Percentiles rank a stretch among this genome's conserved stretches.
These are phyloP conservation scores for Synanceia verrucosa DNA, from an alignment of 2,797 vertebrate genomes.

Conservation along the genomic window DNA sequence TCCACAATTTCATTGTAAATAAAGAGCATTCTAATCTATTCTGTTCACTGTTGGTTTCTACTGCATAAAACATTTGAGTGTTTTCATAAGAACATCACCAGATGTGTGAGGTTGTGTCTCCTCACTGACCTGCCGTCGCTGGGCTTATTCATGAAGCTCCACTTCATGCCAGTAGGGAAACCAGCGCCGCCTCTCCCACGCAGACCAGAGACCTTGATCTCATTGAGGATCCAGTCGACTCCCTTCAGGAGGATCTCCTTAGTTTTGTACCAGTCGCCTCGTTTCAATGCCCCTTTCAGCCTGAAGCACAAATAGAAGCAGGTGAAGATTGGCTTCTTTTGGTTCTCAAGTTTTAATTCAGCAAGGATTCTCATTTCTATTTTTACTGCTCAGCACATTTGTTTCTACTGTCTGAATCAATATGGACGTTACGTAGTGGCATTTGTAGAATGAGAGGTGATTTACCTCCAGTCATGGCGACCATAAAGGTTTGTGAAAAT, in stretches of 20 bases:
- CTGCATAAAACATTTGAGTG: neutral
- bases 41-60: neutral
- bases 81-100: neutral
- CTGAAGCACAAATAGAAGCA: slow-evolving; percentile 67
- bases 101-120: neutral
- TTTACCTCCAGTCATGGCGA: slow-evolving; percentile 95
- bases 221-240: slow-evolving; percentile 94
- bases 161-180: slow-evolving; percentile 97
- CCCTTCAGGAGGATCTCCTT: slow-evolving; percentile 97
- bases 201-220: slow-evolving; percentile 92
- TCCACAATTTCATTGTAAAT: too few species aligned
- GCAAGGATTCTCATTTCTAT: neutral
- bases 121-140: slow-evolving; percentile 90
- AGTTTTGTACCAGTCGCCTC: slow-evolving; percentile 97
- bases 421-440: neutral
- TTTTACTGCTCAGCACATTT: neutral
- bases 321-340: neutral
- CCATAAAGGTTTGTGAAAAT: slow-evolving; percentile 97
- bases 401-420: neutral
- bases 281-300: slow-evolving; percentile 89
- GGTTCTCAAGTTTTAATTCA: neutral
- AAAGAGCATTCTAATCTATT: too few species aligned
- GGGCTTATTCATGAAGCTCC: slow-evolving; percentile 99
- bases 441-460: neutral
- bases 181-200: slow-evolving; percentile 94